Percentiles rank a stretch among this genome's conserved stretches.
phyloP scores from a whole-genome alignment of 2,113 vertebrate species.

The Hucho hucho region DNA sequence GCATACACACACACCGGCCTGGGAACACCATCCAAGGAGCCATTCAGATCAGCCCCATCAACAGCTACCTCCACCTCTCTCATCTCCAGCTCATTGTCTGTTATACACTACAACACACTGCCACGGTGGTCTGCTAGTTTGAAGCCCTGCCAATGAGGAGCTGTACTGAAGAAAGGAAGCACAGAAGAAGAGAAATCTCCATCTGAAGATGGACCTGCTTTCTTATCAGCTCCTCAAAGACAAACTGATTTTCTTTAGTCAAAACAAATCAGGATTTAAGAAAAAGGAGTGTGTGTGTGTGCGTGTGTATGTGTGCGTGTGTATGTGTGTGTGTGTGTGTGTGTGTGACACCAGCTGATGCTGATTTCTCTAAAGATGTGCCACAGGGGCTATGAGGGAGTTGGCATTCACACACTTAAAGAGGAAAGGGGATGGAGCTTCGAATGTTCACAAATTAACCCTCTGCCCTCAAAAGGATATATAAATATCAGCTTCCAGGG shows the following conservation, averaged over 20 bases:
- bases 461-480: conserved; percentile 17
- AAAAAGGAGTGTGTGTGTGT: too few relatives aligned
- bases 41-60: background rate
- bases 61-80: conserved; percentile 4
- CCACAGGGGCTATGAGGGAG: background rate
- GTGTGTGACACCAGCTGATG: background rate
- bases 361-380: background rate
- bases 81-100: conserved; percentile 17
- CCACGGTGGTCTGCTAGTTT: conserved; percentile 13
- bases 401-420: background rate
- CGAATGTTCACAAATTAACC: conserved; percentile 29
- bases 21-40: too few relatives aligned
- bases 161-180: conserved; percentile 9
- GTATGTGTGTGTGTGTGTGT: background rate
- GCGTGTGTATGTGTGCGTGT: background rate
- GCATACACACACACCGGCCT: background rate
- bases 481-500: conserved; percentile 20
- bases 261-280: background rate
- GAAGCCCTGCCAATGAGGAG: conserved; percentile 8
- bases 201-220: conserved; percentile 14
- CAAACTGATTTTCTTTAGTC: background rate
- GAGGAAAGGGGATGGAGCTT: background rate
- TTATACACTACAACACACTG: conserved; percentile 6
- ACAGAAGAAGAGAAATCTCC: conserved; percentile 7
- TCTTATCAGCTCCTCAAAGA: conserved; percentile 11